Evolutionary conservation across 2,113 vertebrate genomes (phyloP).

Genomic region (Neolamprologus tretocephalus): DNA sequence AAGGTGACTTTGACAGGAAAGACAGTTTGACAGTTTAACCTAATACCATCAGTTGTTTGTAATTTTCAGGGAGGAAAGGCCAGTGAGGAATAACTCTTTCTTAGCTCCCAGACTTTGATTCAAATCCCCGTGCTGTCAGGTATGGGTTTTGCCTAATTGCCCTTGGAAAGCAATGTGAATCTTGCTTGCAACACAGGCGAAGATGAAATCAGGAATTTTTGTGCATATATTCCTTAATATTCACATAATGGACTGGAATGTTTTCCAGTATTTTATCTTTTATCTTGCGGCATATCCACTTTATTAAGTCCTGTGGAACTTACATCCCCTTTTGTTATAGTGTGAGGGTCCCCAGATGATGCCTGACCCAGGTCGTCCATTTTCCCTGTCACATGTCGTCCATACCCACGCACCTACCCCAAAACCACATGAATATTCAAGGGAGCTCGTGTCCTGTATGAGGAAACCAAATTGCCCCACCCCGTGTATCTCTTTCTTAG

Average conservation of each 20-base stretch:
- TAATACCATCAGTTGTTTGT: background rate
- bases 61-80: background rate
- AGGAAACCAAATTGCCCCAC: slow-evolving; percentile 47
- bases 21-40: background rate
- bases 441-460: slow-evolving; percentile 55
- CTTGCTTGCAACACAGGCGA: background rate
- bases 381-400: slow-evolving; percentile 53
- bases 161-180: background rate
- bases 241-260: background rate
- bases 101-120: background rate
- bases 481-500: slow-evolving; percentile 35
- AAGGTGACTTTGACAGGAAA: slow-evolving; percentile 26
- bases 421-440: slow-evolving; percentile 70
- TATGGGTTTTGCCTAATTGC: background rate
- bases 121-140: background rate
- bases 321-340: slow-evolving; percentile 27
- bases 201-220: background rate
- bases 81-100: background rate
- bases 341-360: slow-evolving; percentile 62
- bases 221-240: background rate
- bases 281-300: background rate
- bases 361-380: slow-evolving; percentile 58
- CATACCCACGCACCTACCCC: slow-evolving; percentile 6
- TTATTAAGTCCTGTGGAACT: slow-evolving; percentile 54
- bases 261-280: background rate